phyloP scores from a whole-genome alignment of 2,888 invertebrate genomes.

The Allygus modestus region DNA sequence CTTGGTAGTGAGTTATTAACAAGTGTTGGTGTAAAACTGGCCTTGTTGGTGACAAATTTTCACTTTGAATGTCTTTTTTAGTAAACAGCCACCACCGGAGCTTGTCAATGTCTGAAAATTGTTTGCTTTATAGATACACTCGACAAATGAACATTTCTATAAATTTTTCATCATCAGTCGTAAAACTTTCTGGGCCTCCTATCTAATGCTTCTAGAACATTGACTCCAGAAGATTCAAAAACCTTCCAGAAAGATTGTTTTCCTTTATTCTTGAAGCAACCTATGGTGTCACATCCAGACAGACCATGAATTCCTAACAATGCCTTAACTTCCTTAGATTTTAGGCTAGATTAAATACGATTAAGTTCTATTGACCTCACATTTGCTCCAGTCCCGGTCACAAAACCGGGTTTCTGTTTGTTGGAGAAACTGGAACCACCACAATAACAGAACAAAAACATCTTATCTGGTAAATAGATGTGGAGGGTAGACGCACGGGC shows the following conservation, averaged over 20 bases:
- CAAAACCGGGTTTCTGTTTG: neutral
- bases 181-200: neutral
- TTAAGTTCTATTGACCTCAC: constrained; percentile 43
- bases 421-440: no score
- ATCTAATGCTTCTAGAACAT: constrained; percentile 28
- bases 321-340: constrained; percentile 29
- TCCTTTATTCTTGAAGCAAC: constrained; percentile 22
- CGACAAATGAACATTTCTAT: constrained; percentile 22
- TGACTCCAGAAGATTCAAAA: constrained; percentile 15
- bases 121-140: neutral
- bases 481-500: constrained; percentile 30
- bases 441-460: neutral
- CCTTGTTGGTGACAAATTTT: constrained; percentile 32
- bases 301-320: constrained; percentile 32
- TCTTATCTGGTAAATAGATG: neutral
- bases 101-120: constrained; percentile 35
- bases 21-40: constrained; percentile 21
- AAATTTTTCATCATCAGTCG: constrained; percentile 7
- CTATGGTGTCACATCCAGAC: constrained; percentile 26
- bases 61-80: constrained; percentile 18
- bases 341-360: constrained; percentile 15
- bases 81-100: constrained; percentile 38
- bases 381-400: constrained; percentile 32
- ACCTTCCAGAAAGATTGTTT: constrained; percentile 33
- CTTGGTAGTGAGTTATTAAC: constrained; percentile 32